These are phyloP conservation scores for honey bee (Apis mellifera) DNA, from an alignment of 1,140 invertebrate species.

Conservation along the genomic window Amel_HAv3.1 CM009934.2:6966501-6967000, in stretches of 20 bases:
- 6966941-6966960: conserved; percentile 95
- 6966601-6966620: conserved; percentile 63
- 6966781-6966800: conserved; percentile 81
- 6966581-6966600: conserved; percentile 97
- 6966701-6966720: conserved; percentile 89
- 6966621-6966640: conserved; percentile 4
- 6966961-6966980: conserved; percentile 92
- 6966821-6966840: conserved; percentile 74
- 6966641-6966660: conserved; percentile 39
- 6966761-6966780: conserved; percentile 85
- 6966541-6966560: conserved; percentile 94
- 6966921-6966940: conserved; percentile 91
- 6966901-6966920: conserved; percentile 95
- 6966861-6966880: conserved; percentile 80
- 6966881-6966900: conserved; percentile 89
- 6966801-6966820: conserved; percentile 76
- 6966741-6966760: conserved; percentile 84
- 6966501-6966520: conserved; percentile 98
- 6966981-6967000: conserved; percentile 60
- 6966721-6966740: conserved; percentile 83
- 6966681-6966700: conserved; percentile 93
- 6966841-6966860: conserved; percentile 75
- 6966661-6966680: conserved; percentile 83
- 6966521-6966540: conserved; percentile 94
- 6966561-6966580: conserved; percentile 97